phyloP scores from a whole-genome alignment of 2,888 invertebrate species.

The Drosophila lacicola region DNA sequence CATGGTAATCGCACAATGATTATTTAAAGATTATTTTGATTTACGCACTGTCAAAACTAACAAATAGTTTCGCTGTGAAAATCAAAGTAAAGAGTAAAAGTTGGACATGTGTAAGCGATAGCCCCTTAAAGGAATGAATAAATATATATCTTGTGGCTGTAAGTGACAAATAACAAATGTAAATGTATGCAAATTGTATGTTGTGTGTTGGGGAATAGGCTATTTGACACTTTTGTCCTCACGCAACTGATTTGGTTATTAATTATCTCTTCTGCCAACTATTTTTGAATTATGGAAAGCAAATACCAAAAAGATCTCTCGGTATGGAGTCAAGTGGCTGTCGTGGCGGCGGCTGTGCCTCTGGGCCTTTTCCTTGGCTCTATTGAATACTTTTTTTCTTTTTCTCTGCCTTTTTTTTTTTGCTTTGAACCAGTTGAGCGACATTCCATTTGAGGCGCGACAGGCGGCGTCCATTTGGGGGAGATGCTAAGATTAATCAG shows the following conservation, averaged over 20 bases:
- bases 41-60: conserved; percentile 1
- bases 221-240: conserved; percentile 73
- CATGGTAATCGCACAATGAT: too few relatives aligned
- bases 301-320: conserved; percentile 42
- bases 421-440: conserved; percentile 72
- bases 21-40: neutral
- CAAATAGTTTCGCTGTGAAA: neutral
- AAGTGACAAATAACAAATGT: conserved; percentile 56
- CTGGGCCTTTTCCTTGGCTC: conserved; percentile 66
- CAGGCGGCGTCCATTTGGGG: conserved; percentile 64
- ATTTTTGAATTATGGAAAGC: conserved; percentile 69
- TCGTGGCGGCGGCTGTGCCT: conserved; percentile 28
- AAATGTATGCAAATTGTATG: conserved; percentile 73
- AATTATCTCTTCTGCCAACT: conserved; percentile 69
- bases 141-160: conserved; percentile 13
- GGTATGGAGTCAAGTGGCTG: conserved; percentile 10
- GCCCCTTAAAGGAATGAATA: neutral
- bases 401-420: too few relatives aligned
- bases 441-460: conserved; percentile 75
- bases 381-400: conserved; percentile 21
- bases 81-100: conserved; percentile 5
- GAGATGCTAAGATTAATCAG: conserved; percentile 79
- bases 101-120: conserved; percentile 9
- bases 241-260: conserved; percentile 67
- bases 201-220: conserved; percentile 74